Evolutionary conservation across 2,113 vertebrate species (phyloP).

Genomic region (Lepisosteus oculatus): DNA sequence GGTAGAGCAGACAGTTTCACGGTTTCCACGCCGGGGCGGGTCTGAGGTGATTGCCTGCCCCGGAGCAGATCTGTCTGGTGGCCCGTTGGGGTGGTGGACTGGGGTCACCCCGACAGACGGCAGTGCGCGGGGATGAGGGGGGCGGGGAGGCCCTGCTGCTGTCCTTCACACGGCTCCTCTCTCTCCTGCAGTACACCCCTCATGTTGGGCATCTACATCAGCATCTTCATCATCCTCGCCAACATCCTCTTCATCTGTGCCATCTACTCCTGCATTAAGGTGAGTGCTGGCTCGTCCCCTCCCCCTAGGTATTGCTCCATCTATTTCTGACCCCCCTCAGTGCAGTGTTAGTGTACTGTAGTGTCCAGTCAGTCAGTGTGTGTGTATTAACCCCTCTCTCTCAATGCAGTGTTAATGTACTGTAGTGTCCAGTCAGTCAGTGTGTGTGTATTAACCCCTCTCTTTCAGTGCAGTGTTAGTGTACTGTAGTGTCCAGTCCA

Average conservation of each 20-base stretch:
- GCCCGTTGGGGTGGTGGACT: no score
- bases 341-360: no score
- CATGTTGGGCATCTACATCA: conserved; percentile 82
- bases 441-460: background rate
- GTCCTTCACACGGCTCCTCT: conserved; percentile 13
- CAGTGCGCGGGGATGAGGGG: background rate
- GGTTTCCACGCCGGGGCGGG: no score
- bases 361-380: background rate
- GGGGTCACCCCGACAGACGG: no score
- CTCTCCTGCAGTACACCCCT: conserved; percentile 69
- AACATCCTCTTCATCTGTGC: conserved; percentile 84
- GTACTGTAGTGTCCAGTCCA: no score
- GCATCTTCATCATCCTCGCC: conserved; percentile 80
- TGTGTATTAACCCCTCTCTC: background rate
- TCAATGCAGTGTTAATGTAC: background rate
- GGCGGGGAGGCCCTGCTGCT: background rate
- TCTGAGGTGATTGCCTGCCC: no score
- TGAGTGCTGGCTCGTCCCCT: conserved; percentile 38
- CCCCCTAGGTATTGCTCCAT: background rate
- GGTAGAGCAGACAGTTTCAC: no score
- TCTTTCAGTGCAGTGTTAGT: background rate
- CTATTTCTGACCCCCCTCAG: background rate
- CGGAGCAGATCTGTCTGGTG: no score
- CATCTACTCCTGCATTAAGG: conserved; percentile 86
- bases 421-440: background rate